Percentiles rank a stretch among this genome's conserved stretches.
These are phyloP conservation scores for Diarsia dahlii DNA, from an alignment of 2,888 invertebrate species.

Conservation along the genomic window DNA sequence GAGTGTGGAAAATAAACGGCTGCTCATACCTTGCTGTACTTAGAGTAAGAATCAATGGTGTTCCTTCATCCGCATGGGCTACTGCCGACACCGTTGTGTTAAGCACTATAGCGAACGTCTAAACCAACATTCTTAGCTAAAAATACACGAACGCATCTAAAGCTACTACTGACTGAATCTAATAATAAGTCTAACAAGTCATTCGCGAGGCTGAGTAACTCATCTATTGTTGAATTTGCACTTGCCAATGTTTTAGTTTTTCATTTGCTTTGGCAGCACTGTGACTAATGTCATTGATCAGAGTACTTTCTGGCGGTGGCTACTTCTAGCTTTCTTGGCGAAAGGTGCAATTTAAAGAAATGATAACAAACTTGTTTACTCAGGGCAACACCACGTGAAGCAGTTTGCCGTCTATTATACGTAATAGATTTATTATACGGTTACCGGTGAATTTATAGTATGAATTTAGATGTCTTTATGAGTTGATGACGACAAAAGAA, in stretches of 20 bases:
- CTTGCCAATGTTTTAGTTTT: conserved; percentile 67
- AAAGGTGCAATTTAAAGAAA: conserved; percentile 16
- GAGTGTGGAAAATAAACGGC: not conserved
- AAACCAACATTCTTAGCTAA: conserved; percentile 69
- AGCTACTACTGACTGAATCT: conserved; percentile 68
- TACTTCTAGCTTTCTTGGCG: conserved; percentile 32
- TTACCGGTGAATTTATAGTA: not conserved
- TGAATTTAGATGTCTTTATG: too few species aligned
- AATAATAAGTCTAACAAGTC: conserved; percentile 71
- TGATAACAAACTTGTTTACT: conserved; percentile 15
- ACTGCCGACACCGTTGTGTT: conserved; percentile 51
- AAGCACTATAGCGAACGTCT: conserved; percentile 64
- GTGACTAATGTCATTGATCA: conserved; percentile 67
- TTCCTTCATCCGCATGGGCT: conserved; percentile 46
- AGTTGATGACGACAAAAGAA: too few species aligned
- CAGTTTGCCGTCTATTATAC: not conserved
- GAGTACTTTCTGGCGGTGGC: conserved; percentile 49
- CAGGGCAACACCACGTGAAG: not conserved
- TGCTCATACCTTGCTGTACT: not conserved
- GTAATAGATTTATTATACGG: not conserved
- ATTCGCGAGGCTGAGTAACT: conserved; percentile 70
- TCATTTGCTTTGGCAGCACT: conserved; percentile 58
- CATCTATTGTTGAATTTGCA: conserved; percentile 71
- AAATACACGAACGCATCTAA: conserved; percentile 71
- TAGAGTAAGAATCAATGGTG: conserved; percentile 37